Evolutionary conservation across 2,797 vertebrate species (phyloP).

Genomic region (Aotus griseimembra): DNA sequence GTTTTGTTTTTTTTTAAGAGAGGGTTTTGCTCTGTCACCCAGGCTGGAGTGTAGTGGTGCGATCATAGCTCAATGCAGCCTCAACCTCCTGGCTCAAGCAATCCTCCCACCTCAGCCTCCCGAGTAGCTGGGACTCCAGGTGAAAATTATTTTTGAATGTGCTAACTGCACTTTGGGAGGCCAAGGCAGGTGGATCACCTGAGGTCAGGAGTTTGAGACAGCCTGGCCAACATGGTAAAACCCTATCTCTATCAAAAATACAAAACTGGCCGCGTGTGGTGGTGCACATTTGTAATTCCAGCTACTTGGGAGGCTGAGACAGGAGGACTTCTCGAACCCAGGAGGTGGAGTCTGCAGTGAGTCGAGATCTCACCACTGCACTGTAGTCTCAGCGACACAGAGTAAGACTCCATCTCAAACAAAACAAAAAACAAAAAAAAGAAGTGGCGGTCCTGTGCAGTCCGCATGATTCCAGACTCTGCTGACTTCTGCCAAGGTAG

Average conservation of each 20-base stretch:
- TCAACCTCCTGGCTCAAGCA: neutral
- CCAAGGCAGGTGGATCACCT: neutral
- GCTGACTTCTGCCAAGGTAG: neutral
- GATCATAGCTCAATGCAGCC: neutral
- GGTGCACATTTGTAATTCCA: neutral
- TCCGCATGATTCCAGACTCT: neutral
- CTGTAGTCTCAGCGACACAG: fast-evolving
- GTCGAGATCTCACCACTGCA: neutral
- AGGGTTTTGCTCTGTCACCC: too few relatives aligned
- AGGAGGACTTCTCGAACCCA: neutral
- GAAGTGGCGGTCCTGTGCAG: neutral
- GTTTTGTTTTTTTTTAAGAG: too few relatives aligned
- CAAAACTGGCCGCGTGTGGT: neutral
- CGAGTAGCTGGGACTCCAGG: neutral
- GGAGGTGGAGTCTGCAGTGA: neutral
- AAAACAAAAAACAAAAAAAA: neutral
- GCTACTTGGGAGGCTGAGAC: neutral
- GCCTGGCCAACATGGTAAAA: neutral
- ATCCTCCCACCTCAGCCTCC: neutral
- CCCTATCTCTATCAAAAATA: neutral
- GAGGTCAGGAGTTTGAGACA: neutral
- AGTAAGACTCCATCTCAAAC: neutral
- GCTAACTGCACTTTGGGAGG: neutral
- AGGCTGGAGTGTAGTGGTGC: neutral
- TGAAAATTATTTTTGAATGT: neutral